Percentiles rank a stretch among this genome's conserved stretches.
phyloP scores from a whole-genome alignment of 1,140 invertebrate genomes.

The Calycopis cecrops region DNA sequence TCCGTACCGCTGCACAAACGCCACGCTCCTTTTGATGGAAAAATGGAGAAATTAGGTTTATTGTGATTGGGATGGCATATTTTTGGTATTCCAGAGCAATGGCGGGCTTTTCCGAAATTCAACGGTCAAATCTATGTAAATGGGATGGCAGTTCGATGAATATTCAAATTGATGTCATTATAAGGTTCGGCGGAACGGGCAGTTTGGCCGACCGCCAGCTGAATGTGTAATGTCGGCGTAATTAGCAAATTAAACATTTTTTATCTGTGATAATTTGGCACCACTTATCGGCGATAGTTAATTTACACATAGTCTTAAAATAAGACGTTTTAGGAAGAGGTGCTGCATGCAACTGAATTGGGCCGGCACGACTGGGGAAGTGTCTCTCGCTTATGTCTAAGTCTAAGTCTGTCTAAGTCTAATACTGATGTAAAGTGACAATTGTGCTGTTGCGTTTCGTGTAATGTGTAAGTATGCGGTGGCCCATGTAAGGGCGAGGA shows the following conservation, averaged over 20 bases:
- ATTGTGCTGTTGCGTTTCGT: too few relatives aligned
- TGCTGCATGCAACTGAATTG: too few relatives aligned
- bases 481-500: too few relatives aligned
- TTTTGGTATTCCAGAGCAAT: conserved; percentile 22
- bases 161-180: conserved; percentile 75
- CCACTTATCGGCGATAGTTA: background rate
- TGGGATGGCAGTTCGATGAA: conserved; percentile 69
- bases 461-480: too few relatives aligned
- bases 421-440: too few relatives aligned
- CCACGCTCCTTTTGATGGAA: conserved; percentile 38
- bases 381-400: too few relatives aligned
- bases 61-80: conserved; percentile 22
- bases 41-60: background rate
- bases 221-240: conserved; percentile 53
- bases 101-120: conserved; percentile 38
- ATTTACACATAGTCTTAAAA: too few relatives aligned
- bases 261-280: conserved; percentile 28
- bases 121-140: conserved; percentile 72
- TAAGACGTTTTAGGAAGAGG: too few relatives aligned
- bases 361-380: too few relatives aligned
- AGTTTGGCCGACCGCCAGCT: conserved; percentile 64
- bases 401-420: too few relatives aligned
- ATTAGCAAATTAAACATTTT: conserved; percentile 63
- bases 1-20: conserved; percentile 70
- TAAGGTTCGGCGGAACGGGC: conserved; percentile 64